A percentile compares a stretch with the other conserved stretches of the same genome.
phyloP scores from a whole-genome alignment of 2,888 invertebrate species.

The Torymus tubicola region DNA sequence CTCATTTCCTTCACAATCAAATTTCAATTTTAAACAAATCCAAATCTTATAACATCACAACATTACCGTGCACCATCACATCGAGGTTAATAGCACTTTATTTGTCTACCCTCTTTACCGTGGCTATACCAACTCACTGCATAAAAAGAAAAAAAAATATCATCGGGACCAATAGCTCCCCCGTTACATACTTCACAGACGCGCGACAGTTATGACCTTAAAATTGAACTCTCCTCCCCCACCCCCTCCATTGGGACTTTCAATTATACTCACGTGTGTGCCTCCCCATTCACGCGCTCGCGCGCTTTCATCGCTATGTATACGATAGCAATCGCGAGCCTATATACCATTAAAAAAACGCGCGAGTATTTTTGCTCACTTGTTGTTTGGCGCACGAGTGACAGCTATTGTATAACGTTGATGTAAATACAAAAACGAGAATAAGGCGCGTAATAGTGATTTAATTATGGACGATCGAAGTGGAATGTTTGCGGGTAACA shows the following conservation, averaged over 20 bases:
- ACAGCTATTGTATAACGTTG: too few species aligned
- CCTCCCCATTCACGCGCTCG: constrained; percentile 19
- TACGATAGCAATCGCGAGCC: constrained; percentile 36
- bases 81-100: not conserved
- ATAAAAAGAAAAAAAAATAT: constrained; percentile 13
- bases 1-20: too few species aligned
- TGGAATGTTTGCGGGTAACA: too few species aligned
- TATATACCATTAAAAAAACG: not conserved
- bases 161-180: not conserved
- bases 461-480: too few species aligned
- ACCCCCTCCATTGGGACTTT: constrained; percentile 51
- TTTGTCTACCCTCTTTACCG: constrained; percentile 11
- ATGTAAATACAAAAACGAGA: too few species aligned
- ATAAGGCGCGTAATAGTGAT: too few species aligned
- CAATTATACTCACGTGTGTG: constrained; percentile 34
- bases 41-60: too few species aligned
- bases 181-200: constrained; percentile 13
- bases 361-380: not conserved
- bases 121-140: too few species aligned
- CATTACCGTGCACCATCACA: too few species aligned
- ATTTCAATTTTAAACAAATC: too few species aligned
- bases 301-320: constrained; percentile 19
- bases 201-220: constrained; percentile 57
- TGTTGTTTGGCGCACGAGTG: not conserved
- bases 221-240: constrained; percentile 52